phyloP scores from a whole-genome alignment of 2,888 invertebrate species.

The Bedellia somnulentella region DNA sequence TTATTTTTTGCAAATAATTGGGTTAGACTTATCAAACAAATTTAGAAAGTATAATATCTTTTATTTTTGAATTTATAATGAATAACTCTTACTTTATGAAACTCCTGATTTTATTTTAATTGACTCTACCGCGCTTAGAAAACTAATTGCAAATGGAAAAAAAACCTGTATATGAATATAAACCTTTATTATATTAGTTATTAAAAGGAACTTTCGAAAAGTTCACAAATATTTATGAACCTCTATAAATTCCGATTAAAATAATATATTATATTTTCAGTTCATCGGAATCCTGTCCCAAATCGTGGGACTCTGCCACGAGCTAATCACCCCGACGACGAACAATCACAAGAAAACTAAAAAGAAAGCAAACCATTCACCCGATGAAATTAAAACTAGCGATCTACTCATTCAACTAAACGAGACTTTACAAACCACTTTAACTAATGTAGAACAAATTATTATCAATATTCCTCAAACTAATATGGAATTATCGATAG shows the following conservation, averaged over 20 bases:
- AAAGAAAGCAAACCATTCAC: slow-evolving; percentile 41
- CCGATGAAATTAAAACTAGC: slow-evolving; percentile 35
- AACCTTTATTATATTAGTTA: background rate
- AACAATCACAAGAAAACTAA: slow-evolving; percentile 65
- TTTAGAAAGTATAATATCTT: no score
- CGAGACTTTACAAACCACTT: slow-evolving; percentile 26
- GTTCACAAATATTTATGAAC: background rate
- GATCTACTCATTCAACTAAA: slow-evolving; percentile 31
- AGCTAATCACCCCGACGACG: slow-evolving; percentile 44
- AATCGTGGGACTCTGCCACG: slow-evolving; percentile 58
- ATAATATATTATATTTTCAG: slow-evolving; percentile 22
- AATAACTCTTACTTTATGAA: no score
- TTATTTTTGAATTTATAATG: no score
- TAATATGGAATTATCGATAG: no score
- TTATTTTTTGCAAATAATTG: no score
- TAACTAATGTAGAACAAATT: slow-evolving; percentile 33
- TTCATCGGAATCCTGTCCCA: slow-evolving; percentile 59
- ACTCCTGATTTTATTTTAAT: no score
- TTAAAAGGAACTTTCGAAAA: background rate
- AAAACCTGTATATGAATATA: no score
- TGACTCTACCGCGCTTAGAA: no score
- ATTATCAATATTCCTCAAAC: no score
- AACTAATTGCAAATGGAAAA: no score
- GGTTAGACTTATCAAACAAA: no score
- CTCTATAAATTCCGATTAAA: background rate